phyloP scores from a whole-genome alignment of 2,888 invertebrate genomes.

The Ophion ellenae region DNA sequence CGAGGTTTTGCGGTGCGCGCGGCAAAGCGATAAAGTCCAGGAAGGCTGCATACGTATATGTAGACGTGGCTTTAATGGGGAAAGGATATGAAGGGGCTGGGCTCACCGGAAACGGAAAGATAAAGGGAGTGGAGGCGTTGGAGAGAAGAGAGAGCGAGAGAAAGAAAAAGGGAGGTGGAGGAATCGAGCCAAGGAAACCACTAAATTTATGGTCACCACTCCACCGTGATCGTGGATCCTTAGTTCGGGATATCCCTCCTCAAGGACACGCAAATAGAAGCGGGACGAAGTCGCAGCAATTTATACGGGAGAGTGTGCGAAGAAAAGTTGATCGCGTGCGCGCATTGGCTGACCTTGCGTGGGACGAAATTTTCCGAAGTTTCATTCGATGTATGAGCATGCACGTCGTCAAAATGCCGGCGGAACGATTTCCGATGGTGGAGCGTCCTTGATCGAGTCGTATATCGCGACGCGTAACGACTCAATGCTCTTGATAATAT shows the following conservation, averaged over 20 bases:
- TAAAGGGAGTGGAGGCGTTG: constrained; percentile 10
- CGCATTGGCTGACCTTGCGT: constrained; percentile 27
- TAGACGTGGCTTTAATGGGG: background rate
- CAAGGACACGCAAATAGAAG: constrained; percentile 19
- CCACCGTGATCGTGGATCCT: constrained; percentile 26
- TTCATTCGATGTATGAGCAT: no score
- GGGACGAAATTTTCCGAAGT: no score
- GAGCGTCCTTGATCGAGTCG: no score
- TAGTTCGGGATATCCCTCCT: constrained; percentile 41
- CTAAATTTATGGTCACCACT: constrained; percentile 49
- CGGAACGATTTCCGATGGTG: no score
- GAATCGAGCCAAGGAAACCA: constrained; percentile 28
- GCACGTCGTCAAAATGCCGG: no score
- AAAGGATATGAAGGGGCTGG: background rate
- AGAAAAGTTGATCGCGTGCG: constrained; percentile 6
- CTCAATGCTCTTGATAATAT: no score
- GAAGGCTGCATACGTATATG: background rate
- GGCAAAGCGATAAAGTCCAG: background rate
- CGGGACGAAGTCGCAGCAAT: background rate
- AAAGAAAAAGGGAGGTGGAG: constrained; percentile 1
- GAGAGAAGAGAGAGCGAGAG: background rate
- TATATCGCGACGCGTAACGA: no score
- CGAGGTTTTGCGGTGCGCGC: constrained; percentile 1
- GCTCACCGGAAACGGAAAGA: background rate
- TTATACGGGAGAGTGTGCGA: background rate